These are phyloP conservation scores for Steromphala cineraria DNA, from an alignment of 2,888 invertebrate species.

Conservation along the genomic window DNA sequence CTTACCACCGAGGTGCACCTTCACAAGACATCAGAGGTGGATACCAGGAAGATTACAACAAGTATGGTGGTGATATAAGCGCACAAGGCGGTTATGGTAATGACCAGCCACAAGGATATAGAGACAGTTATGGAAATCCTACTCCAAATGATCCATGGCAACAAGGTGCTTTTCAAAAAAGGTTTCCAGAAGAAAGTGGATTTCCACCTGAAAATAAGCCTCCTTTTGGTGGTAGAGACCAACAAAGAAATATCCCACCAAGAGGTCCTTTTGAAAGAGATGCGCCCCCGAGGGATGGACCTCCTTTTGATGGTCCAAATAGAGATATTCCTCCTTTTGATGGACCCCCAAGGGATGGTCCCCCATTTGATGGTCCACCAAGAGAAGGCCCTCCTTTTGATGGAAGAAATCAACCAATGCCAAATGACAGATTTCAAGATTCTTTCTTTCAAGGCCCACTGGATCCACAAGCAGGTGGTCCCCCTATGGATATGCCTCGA, in stretches of 20 bases:
- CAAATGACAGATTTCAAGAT: not conserved
- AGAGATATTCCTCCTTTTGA: conserved; percentile 13
- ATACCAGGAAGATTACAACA: not conserved
- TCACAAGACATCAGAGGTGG: not conserved
- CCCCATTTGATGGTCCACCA: not conserved
- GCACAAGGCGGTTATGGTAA: not conserved
- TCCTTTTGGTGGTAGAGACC: conserved; percentile 20
- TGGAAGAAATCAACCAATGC: not conserved
- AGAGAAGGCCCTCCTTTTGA: not conserved
- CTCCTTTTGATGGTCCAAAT: not conserved
- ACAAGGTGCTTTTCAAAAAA: not conserved
- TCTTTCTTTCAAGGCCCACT: not conserved
- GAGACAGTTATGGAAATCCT: not conserved
- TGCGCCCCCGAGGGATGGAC: not conserved
- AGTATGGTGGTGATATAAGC: not conserved
- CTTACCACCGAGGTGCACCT: conserved; percentile 12
- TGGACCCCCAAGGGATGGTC: not conserved
- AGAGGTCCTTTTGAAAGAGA: not conserved
- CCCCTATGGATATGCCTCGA: not conserved
- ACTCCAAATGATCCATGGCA: not conserved
- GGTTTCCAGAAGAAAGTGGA: not conserved
- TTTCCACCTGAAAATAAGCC: not conserved
- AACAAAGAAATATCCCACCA: not conserved
- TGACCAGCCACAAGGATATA: not conserved
- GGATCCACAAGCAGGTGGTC: not conserved